Conservation (phyloP, 2,888 invertebrate genomes). For the Nephrotoma guestfalica region DNA sequence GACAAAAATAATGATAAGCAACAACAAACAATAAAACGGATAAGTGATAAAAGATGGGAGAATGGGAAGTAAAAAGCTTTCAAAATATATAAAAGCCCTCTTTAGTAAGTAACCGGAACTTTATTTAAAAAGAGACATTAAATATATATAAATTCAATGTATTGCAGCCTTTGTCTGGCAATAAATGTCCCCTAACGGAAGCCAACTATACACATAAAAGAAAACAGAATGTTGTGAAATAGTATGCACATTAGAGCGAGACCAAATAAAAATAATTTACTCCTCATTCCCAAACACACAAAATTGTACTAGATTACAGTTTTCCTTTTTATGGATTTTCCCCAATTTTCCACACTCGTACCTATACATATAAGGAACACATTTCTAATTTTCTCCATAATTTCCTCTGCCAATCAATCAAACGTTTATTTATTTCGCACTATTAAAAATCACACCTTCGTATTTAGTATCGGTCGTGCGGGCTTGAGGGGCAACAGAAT, state of each 20-base stretch:
- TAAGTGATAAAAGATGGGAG: too few relatives aligned
- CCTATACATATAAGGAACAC: not conserved
- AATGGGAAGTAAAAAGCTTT: not conserved
- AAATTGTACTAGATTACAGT: not conserved
- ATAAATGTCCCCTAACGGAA: not conserved
- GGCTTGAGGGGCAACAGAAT: not conserved
- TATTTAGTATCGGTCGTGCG: not conserved
- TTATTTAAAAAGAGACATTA: not conserved
- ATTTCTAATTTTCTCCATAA: not conserved
- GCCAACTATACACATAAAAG: not conserved
- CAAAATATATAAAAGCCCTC: not conserved
- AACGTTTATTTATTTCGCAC: not conserved
- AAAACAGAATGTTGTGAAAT: not conserved
- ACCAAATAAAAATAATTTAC: not conserved
- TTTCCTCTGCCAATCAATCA: not conserved
- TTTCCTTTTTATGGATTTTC: not conserved
- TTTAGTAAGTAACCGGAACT: not conserved
- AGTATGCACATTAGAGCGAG: not conserved
- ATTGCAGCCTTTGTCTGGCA: not conserved
- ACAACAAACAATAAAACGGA: not conserved
- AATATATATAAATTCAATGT: not conserved
- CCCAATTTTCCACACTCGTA: not conserved
- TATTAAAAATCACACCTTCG: not conserved
- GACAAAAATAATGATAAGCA: not conserved
- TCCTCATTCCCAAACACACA: not conserved